phyloP scores from a whole-genome alignment of 2,797 vertebrate genomes.

The Danio albolineatus region DNA sequence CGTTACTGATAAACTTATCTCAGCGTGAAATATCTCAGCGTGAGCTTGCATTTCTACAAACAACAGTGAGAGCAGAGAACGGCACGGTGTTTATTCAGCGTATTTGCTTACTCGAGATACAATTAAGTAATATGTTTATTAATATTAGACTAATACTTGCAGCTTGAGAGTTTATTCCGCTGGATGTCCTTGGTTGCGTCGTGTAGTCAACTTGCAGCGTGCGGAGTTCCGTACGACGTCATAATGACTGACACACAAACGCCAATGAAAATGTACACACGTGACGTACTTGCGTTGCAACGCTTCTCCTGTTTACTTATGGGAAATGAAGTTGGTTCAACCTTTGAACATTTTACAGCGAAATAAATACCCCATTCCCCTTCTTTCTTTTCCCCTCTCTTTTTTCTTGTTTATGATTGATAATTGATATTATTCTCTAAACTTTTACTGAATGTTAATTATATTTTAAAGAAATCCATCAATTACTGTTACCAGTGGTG shows the following conservation, averaged over 20 bases:
- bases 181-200: not conserved
- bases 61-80: not conserved
- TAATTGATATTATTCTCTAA: too few relatives aligned
- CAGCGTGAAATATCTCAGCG: too few relatives aligned
- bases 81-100: not conserved
- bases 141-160: not conserved
- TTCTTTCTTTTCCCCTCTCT: too few relatives aligned
- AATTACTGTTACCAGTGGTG: too few relatives aligned
- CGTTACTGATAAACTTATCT: not conserved
- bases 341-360: not conserved
- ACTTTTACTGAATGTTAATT: too few relatives aligned
- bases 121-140: not conserved
- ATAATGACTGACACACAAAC: not conserved
- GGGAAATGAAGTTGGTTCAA: slow-evolving; percentile 32
- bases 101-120: not conserved
- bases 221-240: not conserved
- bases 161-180: not conserved
- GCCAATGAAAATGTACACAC: slow-evolving; percentile 22
- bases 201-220: not conserved
- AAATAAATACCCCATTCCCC: too few relatives aligned
- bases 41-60: not conserved
- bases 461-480: too few relatives aligned
- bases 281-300: not conserved
- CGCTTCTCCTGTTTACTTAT: slow-evolving; percentile 3
- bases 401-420: too few relatives aligned